phyloP scores from a whole-genome alignment of 2,797 vertebrate genomes.

The Cynopterus sphinx region DNA sequence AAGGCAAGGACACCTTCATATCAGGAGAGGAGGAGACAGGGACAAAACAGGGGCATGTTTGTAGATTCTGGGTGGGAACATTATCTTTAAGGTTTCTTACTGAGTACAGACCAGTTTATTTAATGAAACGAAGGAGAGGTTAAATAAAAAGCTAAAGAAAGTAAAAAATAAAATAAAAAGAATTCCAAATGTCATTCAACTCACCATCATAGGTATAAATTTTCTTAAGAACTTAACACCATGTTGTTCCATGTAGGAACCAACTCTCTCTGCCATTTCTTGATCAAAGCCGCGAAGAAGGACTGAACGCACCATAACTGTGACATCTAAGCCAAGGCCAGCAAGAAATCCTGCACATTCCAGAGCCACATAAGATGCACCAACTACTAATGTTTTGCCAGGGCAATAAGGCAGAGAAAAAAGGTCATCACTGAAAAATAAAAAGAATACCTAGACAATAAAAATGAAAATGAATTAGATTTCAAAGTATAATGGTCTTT shows the following conservation, averaged over 20 bases:
- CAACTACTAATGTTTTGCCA: conserved; percentile 95
- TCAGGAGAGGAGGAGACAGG: too few species aligned
- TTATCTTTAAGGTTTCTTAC: not conserved
- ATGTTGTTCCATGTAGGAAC: conserved; percentile 92
- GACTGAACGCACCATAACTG: conserved; percentile 96
- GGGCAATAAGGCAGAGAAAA: conserved; percentile 96
- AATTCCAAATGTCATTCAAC: conserved; percentile 30
- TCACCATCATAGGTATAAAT: conserved; percentile 91
- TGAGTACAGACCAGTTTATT: not conserved
- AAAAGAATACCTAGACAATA: not conserved
- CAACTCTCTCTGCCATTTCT: conserved; percentile 95
- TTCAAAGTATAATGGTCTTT: not conserved
- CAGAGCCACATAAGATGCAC: conserved; percentile 95
- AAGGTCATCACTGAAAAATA: conserved; percentile 92
- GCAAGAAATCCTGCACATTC: conserved; percentile 97
- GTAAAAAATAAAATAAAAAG: not conserved
- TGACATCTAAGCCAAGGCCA: conserved; percentile 94
- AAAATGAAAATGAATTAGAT: not conserved
- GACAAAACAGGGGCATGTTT: too few species aligned
- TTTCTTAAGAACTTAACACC: conserved; percentile 94
- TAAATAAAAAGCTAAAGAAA: conserved; percentile 34
- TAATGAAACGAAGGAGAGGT: not conserved
- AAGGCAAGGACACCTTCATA: not conserved
- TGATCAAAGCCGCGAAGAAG: conserved; percentile 97
- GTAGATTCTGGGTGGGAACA: not conserved